Base-by-base conservation (phyloP, 2,888 invertebrate species). In the Tetrapedia diversipes region DNA sequence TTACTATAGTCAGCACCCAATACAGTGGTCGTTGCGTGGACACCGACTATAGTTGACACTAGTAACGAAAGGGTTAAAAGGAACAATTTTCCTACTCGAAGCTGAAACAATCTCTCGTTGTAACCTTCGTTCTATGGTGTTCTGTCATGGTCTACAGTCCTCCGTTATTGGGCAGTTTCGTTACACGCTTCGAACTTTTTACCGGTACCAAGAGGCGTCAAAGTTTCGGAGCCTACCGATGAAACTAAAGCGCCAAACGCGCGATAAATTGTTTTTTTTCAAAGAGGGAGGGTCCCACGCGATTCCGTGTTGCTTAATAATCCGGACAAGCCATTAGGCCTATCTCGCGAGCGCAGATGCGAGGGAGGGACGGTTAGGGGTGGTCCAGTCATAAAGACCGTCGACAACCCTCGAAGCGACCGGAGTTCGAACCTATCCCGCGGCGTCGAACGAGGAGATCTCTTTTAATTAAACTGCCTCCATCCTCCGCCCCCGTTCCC, bases 391-490 rank as follows among this genome's bases (percentile, higher is more conserved):
- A 87, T 87, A 87, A 88, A 88, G 81, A 82, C 69, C 73, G 59
- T 76, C 71, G 65, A 57, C 72, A 77, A 54, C 69, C 82, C 78
- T 63, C 73, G 77, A 68, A 74, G 82, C 84, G 84, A 81, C 80
- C 75, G 39, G 80, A 84, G 85, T 86, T 84, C 73, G 73, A 79
- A 75, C 82, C n/a, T 79, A 81, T 79, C 83, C 85, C 79, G 76
- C 81, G 68, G 72, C 81, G 70, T 79, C 81, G 77, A 82, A 80
- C 84, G 77, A 79, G 76, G 87, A 89, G 90, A 89, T 90, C 91
- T 91, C 91, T 90, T 90, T 91, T 90, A 91, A 91, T 91, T 91
- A 91, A 91, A 91, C 89, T 88, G 88, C 87, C 59, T 76, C 80
- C 53, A 70, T 69, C 68, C 76, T 24, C 6, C 29, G 8, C 19